These are phyloP conservation scores for Heterochromis multidens DNA, from an alignment of 2,113 vertebrate genomes.

Conservation along the genomic window DNA sequence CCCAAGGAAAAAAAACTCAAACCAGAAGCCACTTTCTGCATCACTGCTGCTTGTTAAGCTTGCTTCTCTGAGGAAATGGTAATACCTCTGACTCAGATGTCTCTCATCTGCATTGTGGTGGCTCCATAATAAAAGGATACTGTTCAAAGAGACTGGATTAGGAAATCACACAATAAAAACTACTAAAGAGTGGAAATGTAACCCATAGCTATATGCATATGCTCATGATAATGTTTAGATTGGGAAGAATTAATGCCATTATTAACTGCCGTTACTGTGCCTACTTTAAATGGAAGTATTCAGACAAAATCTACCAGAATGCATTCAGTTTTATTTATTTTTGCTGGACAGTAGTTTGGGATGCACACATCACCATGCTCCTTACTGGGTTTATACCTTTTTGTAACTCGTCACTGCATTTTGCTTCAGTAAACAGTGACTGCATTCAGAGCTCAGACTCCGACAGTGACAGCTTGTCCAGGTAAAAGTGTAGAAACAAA, in stretches of 20 bases:
- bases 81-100: not conserved
- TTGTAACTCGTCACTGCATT: not conserved
- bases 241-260: not conserved
- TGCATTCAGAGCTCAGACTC: not conserved
- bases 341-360: not conserved
- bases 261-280: not conserved
- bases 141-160: not conserved
- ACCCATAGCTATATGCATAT: not conserved
- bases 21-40: not conserved
- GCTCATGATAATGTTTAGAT: not conserved
- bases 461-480: not conserved
- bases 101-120: not conserved
- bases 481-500: not conserved
- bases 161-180: not conserved
- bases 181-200: not conserved
- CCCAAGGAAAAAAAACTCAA: not conserved
- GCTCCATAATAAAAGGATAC: not conserved
- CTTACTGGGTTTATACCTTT: not conserved
- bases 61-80: not conserved
- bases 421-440: not conserved
- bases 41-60: not conserved
- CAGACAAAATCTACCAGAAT: not conserved
- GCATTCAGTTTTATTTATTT: not conserved
- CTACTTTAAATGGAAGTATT: not conserved
- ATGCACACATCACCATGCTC: not conserved